Evolutionary conservation across 2,113 vertebrate genomes (phyloP), one percentile per base, ranked within the genome.

Genomic region (Neopipo cinnamomea): DNA sequence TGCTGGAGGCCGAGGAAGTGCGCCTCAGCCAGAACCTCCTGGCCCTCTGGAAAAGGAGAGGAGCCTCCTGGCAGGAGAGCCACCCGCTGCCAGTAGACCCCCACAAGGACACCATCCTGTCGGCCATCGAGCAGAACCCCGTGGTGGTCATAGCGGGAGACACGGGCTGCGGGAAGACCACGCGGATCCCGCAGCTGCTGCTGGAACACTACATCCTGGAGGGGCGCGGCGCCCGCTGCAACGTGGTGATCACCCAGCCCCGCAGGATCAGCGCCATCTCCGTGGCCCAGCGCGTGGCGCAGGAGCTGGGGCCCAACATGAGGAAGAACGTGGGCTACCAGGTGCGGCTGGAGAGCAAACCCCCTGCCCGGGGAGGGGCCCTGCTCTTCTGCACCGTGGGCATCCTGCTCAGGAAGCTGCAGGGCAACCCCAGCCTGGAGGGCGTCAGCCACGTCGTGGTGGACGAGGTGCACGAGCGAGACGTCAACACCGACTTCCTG

Each of bases 381-480:
- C 90, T 99, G 88, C 99, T 99, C 78, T 99, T 99, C 98, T 99
- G 99, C 96, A 99, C 99, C 0, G 99, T 99, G 89, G 99, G 99
- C 8, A 98, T 99, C 92, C 97, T 99, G 67, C 97, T 99, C 89
- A 97, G 97, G 86, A 99, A 99, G 97, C 98, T 99, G 83, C 99
- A 99, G 98, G 98, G 98, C 1, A 99, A 99, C 96, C 98, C 99
- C 12, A 93, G 94, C 49, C 97, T 99, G 89, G 97, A 97, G 96
- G 99, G 99, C 0, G 98, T 99, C 92, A 99, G 99, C 97, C 99
- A 99, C 3, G 98, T 99, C 19, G 96, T 99, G 8, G 99, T 99
- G 53, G 99, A 99, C 1, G 99, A 99, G 97, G 99, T 99, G 47
- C 99, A 99, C 3, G 99, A 99, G 97, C 96, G 99, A 14, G 99